These are phyloP conservation scores for Epinephelus awoara DNA, from an alignment of 2,797 vertebrate species.

Conservation along the genomic window DNA sequence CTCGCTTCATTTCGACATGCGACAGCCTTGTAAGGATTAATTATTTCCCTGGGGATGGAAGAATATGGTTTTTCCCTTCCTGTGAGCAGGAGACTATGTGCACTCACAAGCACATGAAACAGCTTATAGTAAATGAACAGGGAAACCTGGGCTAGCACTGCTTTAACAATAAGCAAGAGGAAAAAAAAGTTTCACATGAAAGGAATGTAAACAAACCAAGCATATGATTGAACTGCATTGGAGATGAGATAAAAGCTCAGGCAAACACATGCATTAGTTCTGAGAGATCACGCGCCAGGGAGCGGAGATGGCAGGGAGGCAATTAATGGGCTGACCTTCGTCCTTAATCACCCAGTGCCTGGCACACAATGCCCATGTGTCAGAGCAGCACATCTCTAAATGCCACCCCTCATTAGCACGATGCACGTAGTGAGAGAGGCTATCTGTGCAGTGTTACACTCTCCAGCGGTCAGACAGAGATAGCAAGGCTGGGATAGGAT, in stretches of 20 bases:
- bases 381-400: conserved; percentile 87
- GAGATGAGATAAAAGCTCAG: conserved; percentile 78
- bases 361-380: conserved; percentile 87
- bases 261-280: conserved; percentile 79
- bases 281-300: conserved; percentile 78
- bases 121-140: conserved; percentile 68
- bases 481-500: conserved; percentile 70
- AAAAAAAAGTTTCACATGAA: conserved; percentile 68
- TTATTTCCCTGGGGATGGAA: conserved; percentile 86
- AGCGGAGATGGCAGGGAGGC: conserved; percentile 84
- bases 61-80: conserved; percentile 79
- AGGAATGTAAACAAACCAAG: conserved; percentile 78
- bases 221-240: conserved; percentile 70
- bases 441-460: conserved; percentile 77
- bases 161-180: conserved; percentile 54
- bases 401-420: conserved; percentile 88
- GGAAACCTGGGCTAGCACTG: conserved; percentile 56
- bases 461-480: conserved; percentile 76
- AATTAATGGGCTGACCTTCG: conserved; percentile 89
- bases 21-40: conserved; percentile 88
- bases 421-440: conserved; percentile 73
- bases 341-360: conserved; percentile 87
- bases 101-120: conserved; percentile 75
- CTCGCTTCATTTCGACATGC: conserved; percentile 86
- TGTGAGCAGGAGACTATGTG: conserved; percentile 74